Base-by-base conservation (phyloP, 2,113 vertebrate species). In the Oreotragus oreotragus region DNA sequence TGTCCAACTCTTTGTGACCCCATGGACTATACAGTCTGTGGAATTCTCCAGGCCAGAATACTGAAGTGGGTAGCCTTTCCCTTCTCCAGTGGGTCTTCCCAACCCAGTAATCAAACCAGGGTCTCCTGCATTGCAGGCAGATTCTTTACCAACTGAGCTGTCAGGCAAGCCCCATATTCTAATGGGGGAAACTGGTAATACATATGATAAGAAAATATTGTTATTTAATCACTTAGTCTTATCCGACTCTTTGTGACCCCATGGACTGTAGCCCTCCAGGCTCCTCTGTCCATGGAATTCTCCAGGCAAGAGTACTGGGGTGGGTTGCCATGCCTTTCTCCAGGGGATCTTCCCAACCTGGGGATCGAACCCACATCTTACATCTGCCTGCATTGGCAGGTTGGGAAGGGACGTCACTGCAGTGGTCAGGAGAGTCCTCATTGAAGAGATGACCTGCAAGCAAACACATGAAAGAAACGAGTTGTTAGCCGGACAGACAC, bases 171-270 rank as follows among this genome's bases (percentile, higher is more conserved):
- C 70, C 2, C n/a, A 0, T 47, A 10, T 84, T 49, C 14, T 66
- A 89, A 53, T 17, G 39, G 33, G 23, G 53, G 14, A 27, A 21
- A 23, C 28, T 88, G 77, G 43, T 17, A 49, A 73, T 30, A 28
- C 23, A 11, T 28, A 25, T 30, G 62, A 14, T 25, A 45, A 84
- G n/a, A 58, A 94, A 55, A 39, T 47, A 19, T 36, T 36, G 62
- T 66, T 66, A 19, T 23, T 36, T 70, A 70, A 36, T 70, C 2
- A 1, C 19, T 39, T 39, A 70, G n/a, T 23, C 9, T 0, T 70
- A 5, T 39, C n/a, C 0, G 0, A 70, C 19, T 39, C 66, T 70
- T 70, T 70, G 66, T 10, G 2, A 39, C 66, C n/a, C n/a, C 66
- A 23, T 70, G 19, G 66, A 39, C 66, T 70, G 10, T 23, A 23